Conservation (phyloP, 2,113 vertebrate species). For the Probosciger aterrimus region DNA sequence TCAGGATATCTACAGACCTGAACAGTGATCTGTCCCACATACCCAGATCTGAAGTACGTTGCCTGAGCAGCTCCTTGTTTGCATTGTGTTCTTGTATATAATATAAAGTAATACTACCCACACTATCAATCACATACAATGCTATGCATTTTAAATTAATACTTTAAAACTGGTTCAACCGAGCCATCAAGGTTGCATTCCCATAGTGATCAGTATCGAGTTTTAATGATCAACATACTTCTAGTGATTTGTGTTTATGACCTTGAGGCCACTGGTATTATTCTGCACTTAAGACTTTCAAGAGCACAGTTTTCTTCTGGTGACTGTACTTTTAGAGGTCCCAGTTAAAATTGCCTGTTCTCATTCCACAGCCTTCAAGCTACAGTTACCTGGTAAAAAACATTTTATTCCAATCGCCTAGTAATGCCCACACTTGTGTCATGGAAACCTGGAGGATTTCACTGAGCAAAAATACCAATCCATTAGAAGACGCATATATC, state of each 20-base stretch:
- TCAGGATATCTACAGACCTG: neutral
- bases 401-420: neutral
- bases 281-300: neutral
- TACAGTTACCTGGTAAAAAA: neutral
- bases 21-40: neutral
- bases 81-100: neutral
- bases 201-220: neutral
- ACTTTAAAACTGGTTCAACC: neutral
- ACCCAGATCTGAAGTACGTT: neutral
- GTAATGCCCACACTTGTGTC: neutral
- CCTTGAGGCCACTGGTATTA: neutral
- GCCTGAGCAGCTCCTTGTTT: neutral
- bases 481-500: fast-evolving
- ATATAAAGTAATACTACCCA: neutral
- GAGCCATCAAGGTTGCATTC: neutral
- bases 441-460: neutral
- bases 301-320: neutral
- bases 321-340: neutral
- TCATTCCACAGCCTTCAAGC: neutral
- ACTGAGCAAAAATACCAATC: neutral
- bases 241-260: neutral
- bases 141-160: neutral
- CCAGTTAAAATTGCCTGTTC: neutral
- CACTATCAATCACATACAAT: neutral
- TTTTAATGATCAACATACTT: neutral